Percentiles rank a stretch among this genome's conserved stretches.
phyloP scores from a whole-genome alignment of 2,888 invertebrate genomes.

The Agriopis leucophaearia region DNA sequence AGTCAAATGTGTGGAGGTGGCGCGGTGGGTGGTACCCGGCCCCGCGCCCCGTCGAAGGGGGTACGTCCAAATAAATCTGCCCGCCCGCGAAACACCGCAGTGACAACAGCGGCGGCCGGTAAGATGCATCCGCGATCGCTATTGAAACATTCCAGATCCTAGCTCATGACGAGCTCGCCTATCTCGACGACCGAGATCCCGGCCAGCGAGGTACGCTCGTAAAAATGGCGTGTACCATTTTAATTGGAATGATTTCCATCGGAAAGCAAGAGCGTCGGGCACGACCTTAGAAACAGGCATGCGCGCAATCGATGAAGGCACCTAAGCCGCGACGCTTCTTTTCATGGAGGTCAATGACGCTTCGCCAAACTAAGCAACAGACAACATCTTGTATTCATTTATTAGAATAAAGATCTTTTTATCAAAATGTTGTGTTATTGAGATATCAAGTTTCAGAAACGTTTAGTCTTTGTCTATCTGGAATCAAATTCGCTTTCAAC shows the following conservation, averaged over 20 bases:
- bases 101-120: slow-evolving; percentile 84
- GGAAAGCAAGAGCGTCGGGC: slow-evolving; percentile 68
- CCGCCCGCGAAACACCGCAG: slow-evolving; percentile 87
- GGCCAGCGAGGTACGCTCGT: slow-evolving; percentile 31
- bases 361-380: slow-evolving; percentile 64
- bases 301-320: slow-evolving; percentile 76
- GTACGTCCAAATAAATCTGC: slow-evolving; percentile 87
- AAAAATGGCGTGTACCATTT: slow-evolving; percentile 64
- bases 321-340: slow-evolving; percentile 76
- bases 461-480: too few relatives aligned
- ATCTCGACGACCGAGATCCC: slow-evolving; percentile 37
- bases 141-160: slow-evolving; percentile 70
- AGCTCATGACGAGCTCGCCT: slow-evolving; percentile 39
- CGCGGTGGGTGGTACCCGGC: slow-evolving; percentile 83
- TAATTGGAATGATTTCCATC: slow-evolving; percentile 79
- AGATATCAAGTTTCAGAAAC: slow-evolving; percentile 3
- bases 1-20: slow-evolving; percentile 87
- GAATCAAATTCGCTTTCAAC: slow-evolving; percentile 14
- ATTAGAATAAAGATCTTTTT: slow-evolving; percentile 42
- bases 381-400: slow-evolving; percentile 57
- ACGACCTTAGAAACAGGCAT: slow-evolving; percentile 82
- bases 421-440: slow-evolving; percentile 18
- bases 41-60: slow-evolving; percentile 76
- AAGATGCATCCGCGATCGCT: slow-evolving; percentile 84
- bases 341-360: slow-evolving; percentile 77